Evolutionary conservation across 1,140 invertebrate genomes (phyloP).

Genomic region (Idris sp.): DNA sequence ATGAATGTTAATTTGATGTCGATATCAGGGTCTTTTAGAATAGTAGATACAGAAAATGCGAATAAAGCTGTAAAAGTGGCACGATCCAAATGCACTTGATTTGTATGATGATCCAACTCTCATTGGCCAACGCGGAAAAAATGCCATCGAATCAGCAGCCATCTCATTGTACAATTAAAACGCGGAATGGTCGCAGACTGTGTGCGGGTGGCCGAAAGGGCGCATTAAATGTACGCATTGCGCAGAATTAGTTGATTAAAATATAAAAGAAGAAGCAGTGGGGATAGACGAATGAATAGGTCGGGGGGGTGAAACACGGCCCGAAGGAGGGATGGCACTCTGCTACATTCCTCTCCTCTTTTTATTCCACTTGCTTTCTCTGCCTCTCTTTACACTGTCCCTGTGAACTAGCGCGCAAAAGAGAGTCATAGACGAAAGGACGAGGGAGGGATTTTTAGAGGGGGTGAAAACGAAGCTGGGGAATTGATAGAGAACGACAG

Average conservation of each 20-base stretch:
- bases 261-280: constrained; percentile 77
- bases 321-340: constrained; percentile 57
- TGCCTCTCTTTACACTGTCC: constrained; percentile 57
- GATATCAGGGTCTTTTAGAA: constrained; percentile 60
- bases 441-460: constrained; percentile 65
- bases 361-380: constrained; percentile 62
- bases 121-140: constrained; percentile 75
- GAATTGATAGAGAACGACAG: constrained; percentile 64
- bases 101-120: constrained; percentile 71
- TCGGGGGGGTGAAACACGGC: constrained; percentile 59
- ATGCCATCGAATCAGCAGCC: constrained; percentile 77
- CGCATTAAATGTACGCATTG: constrained; percentile 78
- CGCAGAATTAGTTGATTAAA: constrained; percentile 79
- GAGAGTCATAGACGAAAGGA: constrained; percentile 61
- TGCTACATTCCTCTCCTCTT: constrained; percentile 61
- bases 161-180: constrained; percentile 77
- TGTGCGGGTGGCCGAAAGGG: constrained; percentile 70
- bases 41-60: constrained; percentile 56
- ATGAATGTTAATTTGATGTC: constrained; percentile 59
- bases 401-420: constrained; percentile 59
- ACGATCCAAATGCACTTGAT: constrained; percentile 62
- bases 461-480: constrained; percentile 59
- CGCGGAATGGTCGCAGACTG: constrained; percentile 72
- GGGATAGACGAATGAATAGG: constrained; percentile 68
- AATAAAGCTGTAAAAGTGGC: constrained; percentile 62